Base-by-base conservation (phyloP, 2,113 vertebrate species). In the Numida meleagris region DNA sequence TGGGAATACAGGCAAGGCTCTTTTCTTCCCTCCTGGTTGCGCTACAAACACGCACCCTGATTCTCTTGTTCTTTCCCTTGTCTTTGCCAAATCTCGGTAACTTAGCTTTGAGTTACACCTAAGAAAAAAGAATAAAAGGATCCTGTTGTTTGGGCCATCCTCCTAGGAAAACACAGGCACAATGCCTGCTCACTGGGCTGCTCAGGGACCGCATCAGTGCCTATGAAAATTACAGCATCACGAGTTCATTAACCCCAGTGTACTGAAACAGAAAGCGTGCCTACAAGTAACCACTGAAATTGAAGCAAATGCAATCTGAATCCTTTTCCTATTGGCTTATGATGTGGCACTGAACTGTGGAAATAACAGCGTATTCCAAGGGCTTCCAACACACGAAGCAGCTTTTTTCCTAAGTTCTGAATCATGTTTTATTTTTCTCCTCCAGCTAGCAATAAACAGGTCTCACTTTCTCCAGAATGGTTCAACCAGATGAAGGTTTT, bases 391-490 rank as follows among this genome's bases (percentile, higher is more conserved):
- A 29, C 36, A 61, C 42, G 43, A 67, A 63, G 11, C n/a, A 72
- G 12, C 16, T 85, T 82, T 14, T 65, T 76, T 85, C 58, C 27
- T 16, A 65, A 51, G 40, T 34, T n/a, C 18, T 45, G 15, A 18
- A 65, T 65, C 62, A 63, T 62, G 13, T 8, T 92, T 65, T 67
- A 33, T 46, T 90, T 71, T 72, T 24, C 46, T 79, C 10, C 58
- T 72, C 24, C 43, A 73, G 50, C 14, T n/a, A 33, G 29, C 3
- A 82, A 38, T 82, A 94, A 86, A 63, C 66, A 94, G 48, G 36
- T 94, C 68, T 93, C 50, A 24, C 29, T 77, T 86, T 88, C 86
- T 65, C 92, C 73, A 90, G 68, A 40, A 61, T 38, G 36, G 63
- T 23, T 76, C 63, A 66, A 23, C 48, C 53, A 90, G 67, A 88